These are phyloP conservation scores for Platichthys stellatus DNA, from an alignment of 2,113 vertebrate species.

Conservation along the genomic window DNA sequence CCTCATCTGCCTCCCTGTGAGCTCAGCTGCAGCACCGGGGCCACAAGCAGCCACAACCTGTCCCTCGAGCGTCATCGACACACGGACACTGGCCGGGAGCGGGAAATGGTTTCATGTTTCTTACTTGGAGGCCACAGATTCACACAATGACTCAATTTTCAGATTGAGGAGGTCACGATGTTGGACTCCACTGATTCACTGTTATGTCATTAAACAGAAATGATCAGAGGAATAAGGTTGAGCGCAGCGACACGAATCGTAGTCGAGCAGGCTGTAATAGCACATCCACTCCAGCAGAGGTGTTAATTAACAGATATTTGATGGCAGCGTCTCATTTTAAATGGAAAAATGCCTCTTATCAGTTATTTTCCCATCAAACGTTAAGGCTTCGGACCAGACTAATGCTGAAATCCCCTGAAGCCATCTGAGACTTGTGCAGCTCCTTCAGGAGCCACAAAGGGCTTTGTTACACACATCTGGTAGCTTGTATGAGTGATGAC, in stretches of 20 bases:
- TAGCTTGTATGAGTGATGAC: neutral
- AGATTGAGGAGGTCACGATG: conserved; percentile 8
- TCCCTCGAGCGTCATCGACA: conserved; percentile 38
- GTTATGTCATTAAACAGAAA: neutral
- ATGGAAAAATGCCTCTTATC: too few relatives aligned
- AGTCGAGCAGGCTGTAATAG: neutral
- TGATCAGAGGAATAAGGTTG: neutral
- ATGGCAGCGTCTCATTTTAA: neutral
- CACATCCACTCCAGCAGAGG: neutral
- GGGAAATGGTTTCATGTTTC: conserved; percentile 45
- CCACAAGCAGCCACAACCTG: conserved; percentile 15
- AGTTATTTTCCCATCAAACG: too few relatives aligned
- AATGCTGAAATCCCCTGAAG: neutral
- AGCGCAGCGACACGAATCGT: neutral
- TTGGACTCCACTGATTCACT: neutral
- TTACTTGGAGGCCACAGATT: conserved; percentile 21
- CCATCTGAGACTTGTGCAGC: neutral
- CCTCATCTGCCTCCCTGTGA: conserved; percentile 26
- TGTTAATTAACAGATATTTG: neutral
- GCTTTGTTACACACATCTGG: neutral
- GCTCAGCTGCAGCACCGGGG: conserved; percentile 16
- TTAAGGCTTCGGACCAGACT: too few relatives aligned
- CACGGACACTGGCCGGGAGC: conserved; percentile 31
- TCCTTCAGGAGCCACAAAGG: neutral
- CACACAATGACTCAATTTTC: conserved; percentile 34